Base-by-base conservation (phyloP, 1,140 invertebrate genomes). In the Druon quercuslanigerum region DNA sequence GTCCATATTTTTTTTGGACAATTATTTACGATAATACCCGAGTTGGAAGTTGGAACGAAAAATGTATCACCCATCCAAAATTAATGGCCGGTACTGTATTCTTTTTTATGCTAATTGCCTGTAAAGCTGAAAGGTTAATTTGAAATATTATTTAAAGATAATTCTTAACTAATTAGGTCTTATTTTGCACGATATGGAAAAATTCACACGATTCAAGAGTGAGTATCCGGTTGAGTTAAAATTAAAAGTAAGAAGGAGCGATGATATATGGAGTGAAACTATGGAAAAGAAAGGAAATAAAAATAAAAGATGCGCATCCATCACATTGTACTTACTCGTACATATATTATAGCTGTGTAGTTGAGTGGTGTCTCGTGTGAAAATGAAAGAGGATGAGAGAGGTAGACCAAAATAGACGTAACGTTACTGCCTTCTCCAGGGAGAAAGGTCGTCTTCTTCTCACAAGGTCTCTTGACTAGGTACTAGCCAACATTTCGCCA, bases 381-480 rank as follows among this genome's bases (percentile, higher is more conserved):
- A 66, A 66, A 66, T 66, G 57, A 66, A 66, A 66, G 33, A 60
- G 20, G 8, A 66, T 66, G 20, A 4, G 2, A 33, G 25, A 33
- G 25, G 25, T 33, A 33, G 25, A 25, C 40, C 16, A 12, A 66
- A 66, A 13, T 66, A 66, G 12, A 66, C 13, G 57, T 66, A 66
- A 66, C 13, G 57, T 66, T 40, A 25, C 57, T 66, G 57, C n/a
- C 57, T 20, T 66, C 57, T 66, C 57, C 13, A 66, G 57, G 16
- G 25, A 66, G 57, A 66, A 66, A 66, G 57, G 57, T 66, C 57
- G 19, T 33, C 2, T 33, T 40, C 57, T 40, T 66, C 25, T 66
- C 57, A 66, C 57, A 66, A 66, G 57, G 57, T 33, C 57, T 66
- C 20, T 66, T 66, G 25, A 13, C 25, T 19, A 12, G 14, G 1